Conservation (phyloP, 2,888 invertebrate species). For the Sphecodes monilicornis region DNA sequence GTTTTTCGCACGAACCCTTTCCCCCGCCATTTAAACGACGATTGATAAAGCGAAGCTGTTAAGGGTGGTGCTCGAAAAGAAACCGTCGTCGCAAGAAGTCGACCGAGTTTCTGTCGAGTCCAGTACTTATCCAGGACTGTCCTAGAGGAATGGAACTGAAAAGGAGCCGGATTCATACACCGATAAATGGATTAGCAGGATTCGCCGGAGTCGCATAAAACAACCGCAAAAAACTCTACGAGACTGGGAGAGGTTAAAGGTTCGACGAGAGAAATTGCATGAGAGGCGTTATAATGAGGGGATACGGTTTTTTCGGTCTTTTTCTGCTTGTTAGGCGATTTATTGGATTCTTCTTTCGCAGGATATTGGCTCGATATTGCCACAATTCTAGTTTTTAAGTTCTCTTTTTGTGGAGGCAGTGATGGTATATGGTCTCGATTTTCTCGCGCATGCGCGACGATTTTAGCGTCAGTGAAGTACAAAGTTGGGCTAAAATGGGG, state of each 20-base stretch:
- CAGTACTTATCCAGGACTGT: slow-evolving; percentile 66
- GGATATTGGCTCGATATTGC: not conserved
- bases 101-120: slow-evolving; percentile 43
- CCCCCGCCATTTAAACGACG: slow-evolving; percentile 56
- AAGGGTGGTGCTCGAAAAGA: slow-evolving; percentile 47
- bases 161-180: slow-evolving; percentile 36
- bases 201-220: slow-evolving; percentile 66
- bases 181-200: slow-evolving; percentile 81
- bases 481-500: too few relatives aligned
- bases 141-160: slow-evolving; percentile 40
- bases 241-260: not conserved
- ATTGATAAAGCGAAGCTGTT: slow-evolving; percentile 54
- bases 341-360: slow-evolving; percentile 25
- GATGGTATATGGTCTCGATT: too few relatives aligned
- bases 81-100: slow-evolving; percentile 67
- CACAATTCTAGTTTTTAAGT: not conserved
- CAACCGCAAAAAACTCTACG: slow-evolving; percentile 7
- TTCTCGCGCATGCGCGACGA: too few relatives aligned
- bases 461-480: too few relatives aligned
- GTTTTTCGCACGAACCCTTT: slow-evolving; percentile 10
- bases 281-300: not conserved
- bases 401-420: not conserved
- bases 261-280: not conserved
- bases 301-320: not conserved
- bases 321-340: slow-evolving; percentile 23